A percentile compares a stretch with the other conserved stretches of the same genome.
These are phyloP conservation scores for Stichopus chloronotus DNA, from an alignment of 35 echinoderm and acorn worm genomes.

Conservation along the genomic window DNA sequence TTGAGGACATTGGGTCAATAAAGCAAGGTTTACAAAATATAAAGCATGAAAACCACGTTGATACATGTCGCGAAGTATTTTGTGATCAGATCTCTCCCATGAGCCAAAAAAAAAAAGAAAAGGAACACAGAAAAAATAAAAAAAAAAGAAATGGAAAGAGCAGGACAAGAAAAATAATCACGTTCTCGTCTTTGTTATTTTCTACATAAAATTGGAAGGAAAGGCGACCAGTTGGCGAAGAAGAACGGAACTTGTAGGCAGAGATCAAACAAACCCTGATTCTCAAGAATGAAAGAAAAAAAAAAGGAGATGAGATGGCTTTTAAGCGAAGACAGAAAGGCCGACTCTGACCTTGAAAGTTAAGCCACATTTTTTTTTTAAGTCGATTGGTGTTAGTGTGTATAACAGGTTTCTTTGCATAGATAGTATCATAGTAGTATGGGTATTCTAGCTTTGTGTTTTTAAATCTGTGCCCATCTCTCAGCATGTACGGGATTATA, in stretches of 20 bases:
- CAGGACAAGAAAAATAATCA: constrained; percentile 3
- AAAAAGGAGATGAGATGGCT: not conserved
- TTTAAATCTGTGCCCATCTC: too few relatives aligned
- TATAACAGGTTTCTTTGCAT: too few relatives aligned
- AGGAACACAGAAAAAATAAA: not conserved
- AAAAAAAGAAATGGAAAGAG: not conserved
- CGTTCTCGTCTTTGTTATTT: constrained; percentile 4
- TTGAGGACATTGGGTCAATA: constrained; percentile 6
- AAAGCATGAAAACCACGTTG: not conserved
- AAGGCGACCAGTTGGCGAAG: constrained; percentile 32
- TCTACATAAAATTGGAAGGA: not conserved
- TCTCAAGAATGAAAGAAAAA: too few relatives aligned
- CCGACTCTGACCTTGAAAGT: not conserved
- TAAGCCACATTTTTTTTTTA: not conserved
- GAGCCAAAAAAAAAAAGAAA: not conserved
- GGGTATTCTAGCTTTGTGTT: too few relatives aligned
- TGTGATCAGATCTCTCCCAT: not conserved
- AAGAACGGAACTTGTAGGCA: not conserved
- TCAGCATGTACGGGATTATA: too few relatives aligned
- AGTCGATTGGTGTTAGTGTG: not conserved
- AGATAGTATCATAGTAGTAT: too few relatives aligned
- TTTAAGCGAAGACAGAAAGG: not conserved
- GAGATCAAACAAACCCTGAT: constrained; percentile 16
- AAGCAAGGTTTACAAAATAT: not conserved
- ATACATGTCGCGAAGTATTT: constrained; percentile 4